These are phyloP conservation scores for Tetragnatha montana DNA, from an alignment of 2,888 invertebrate genomes.

Conservation along the genomic window DNA sequence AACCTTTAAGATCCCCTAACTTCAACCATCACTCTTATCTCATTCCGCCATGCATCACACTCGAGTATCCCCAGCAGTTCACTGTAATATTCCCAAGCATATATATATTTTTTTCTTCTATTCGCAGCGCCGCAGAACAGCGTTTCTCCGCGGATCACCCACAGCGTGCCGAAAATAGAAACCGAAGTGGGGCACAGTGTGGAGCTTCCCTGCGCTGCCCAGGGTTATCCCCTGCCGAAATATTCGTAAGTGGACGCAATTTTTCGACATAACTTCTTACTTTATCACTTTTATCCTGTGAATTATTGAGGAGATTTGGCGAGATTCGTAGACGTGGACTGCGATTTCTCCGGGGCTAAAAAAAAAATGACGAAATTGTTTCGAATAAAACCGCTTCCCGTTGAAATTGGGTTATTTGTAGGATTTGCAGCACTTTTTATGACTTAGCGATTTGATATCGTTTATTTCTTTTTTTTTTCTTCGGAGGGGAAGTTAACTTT, in stretches of 20 bases:
- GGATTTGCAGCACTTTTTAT: constrained; percentile 41
- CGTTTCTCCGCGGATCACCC: constrained; percentile 72
- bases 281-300: constrained; percentile 68
- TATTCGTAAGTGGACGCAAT: constrained; percentile 75
- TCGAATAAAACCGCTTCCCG: constrained; percentile 46
- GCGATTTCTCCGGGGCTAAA: constrained; percentile 29
- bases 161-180: constrained; percentile 70
- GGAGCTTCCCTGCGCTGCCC: constrained; percentile 83
- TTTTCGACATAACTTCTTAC: constrained; percentile 67
- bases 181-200: constrained; percentile 77
- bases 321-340: constrained; percentile 41
- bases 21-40: constrained; percentile 37
- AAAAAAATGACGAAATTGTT: constrained; percentile 49
- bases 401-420: constrained; percentile 55
- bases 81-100: constrained; percentile 1
- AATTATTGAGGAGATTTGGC: constrained; percentile 67
- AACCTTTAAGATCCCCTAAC: constrained; percentile 3
- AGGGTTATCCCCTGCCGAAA: constrained; percentile 84
- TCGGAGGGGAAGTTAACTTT: background rate
- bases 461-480: constrained; percentile 30
- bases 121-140: constrained; percentile 70
- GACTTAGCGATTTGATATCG: constrained; percentile 37
- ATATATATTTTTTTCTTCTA: constrained; percentile 44
- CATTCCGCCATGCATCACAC: constrained; percentile 16
- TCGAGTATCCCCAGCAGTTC: constrained; percentile 9